Percentiles rank a stretch among this genome's conserved stretches.
These are phyloP conservation scores for Cantharis flavilabris DNA, from an alignment of 2,888 invertebrate species.

Conservation along the genomic window DNA sequence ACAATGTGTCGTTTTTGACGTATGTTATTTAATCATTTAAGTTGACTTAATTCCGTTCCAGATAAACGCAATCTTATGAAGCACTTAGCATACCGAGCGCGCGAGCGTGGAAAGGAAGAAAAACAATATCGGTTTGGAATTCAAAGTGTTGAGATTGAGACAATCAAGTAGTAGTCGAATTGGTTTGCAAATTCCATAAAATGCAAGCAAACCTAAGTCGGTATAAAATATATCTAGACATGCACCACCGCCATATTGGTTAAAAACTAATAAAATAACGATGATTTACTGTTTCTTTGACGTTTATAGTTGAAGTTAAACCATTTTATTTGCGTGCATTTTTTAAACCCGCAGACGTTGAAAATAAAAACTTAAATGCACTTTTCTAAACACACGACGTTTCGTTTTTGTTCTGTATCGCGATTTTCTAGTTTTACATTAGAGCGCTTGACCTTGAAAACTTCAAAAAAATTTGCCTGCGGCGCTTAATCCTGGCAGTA, in stretches of 20 bases:
- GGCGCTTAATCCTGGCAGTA: too few relatives aligned
- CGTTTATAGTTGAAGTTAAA: constrained; percentile 40
- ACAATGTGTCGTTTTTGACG: not conserved
- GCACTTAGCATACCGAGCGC: not conserved
- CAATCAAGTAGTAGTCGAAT: not conserved
- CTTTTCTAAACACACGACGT: not conserved
- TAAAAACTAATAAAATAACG: constrained; percentile 38
- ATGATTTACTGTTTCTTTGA: constrained; percentile 40
- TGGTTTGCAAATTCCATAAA: constrained; percentile 22
- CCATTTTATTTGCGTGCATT: constrained; percentile 39
- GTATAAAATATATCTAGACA: constrained; percentile 13
- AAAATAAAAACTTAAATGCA: constrained; percentile 23
- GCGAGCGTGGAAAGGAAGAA: not conserved
- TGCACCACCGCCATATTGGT: constrained; percentile 31
- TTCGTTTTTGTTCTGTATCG: constrained; percentile 9
- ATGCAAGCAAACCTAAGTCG: constrained; percentile 13
- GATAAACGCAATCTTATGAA: not conserved
- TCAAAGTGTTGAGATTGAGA: too few relatives aligned
- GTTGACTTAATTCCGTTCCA: not conserved
- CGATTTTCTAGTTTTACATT: too few relatives aligned
- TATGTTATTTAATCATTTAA: not conserved
- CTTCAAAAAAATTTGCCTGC: too few relatives aligned
- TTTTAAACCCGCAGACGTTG: constrained; percentile 37
- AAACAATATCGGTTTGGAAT: not conserved
- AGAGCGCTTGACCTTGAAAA: too few relatives aligned